These are phyloP conservation scores for Cyanistes caeruleus DNA, from an alignment of 2,113 vertebrate genomes.

Conservation along the genomic window DNA sequence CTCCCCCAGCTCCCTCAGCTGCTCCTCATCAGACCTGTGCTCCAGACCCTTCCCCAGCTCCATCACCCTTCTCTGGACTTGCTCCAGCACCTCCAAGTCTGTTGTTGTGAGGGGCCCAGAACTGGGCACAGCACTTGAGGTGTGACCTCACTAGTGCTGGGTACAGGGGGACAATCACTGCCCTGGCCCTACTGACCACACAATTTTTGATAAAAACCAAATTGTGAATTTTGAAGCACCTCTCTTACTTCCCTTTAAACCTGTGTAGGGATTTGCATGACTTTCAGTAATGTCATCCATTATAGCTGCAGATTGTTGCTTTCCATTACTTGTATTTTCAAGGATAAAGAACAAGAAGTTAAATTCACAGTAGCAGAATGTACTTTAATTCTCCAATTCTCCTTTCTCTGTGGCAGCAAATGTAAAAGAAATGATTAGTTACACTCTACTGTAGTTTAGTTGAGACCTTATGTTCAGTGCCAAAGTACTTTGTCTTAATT, in stretches of 20 bases:
- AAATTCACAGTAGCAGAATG: neutral
- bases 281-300: neutral
- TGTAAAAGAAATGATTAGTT: neutral
- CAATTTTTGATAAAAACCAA: neutral
- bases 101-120: neutral
- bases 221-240: neutral
- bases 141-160: neutral
- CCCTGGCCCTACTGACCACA: neutral
- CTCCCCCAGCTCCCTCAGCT: neutral
- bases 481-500: constrained; percentile 35
- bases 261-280: neutral
- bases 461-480: neutral
- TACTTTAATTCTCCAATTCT: neutral
- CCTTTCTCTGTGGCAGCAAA: neutral
- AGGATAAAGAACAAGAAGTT: neutral
- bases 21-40: neutral
- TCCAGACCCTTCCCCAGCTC: neutral
- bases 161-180: neutral
- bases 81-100: neutral
- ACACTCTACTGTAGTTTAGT: neutral
- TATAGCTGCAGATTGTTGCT: neutral
- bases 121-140: rapidly evolving
- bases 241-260: neutral
- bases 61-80: neutral
- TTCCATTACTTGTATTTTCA: neutral